Percentiles rank a stretch among this genome's conserved stretches.
These are phyloP conservation scores for Apogon talboti DNA, from an alignment of 2,797 vertebrate genomes.

Conservation along the genomic window DNA sequence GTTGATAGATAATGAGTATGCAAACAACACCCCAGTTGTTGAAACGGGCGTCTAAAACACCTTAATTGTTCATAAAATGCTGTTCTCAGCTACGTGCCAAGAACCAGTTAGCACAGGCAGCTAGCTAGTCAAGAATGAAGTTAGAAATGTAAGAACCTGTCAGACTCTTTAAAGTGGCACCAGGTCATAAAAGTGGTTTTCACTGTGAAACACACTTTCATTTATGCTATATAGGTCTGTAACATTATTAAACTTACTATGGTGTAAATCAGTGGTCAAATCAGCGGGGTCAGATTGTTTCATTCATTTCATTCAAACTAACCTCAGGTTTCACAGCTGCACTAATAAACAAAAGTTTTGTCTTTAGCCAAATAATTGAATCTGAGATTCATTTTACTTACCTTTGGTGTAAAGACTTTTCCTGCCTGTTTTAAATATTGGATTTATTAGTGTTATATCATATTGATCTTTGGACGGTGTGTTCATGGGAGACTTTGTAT, in stretches of 20 bases:
- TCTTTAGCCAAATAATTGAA: background rate
- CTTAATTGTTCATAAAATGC: background rate
- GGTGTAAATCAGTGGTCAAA: background rate
- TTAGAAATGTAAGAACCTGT: conserved; percentile 35
- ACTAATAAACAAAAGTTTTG: background rate
- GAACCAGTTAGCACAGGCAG: conserved; percentile 31
- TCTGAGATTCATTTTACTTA: background rate
- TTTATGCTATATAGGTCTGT: no score
- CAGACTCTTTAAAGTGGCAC: conserved; percentile 41
- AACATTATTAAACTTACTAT: background rate
- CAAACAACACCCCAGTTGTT: no score
- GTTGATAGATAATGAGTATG: no score
- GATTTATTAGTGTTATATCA: background rate
- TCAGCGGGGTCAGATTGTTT: background rate
- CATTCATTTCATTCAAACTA: background rate
- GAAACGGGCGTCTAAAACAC: no score
- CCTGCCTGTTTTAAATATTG: background rate
- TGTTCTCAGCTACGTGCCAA: background rate
- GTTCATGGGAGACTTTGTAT: background rate
- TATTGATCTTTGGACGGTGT: background rate
- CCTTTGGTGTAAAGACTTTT: background rate
- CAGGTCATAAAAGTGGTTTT: background rate
- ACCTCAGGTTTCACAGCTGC: conserved; percentile 8
- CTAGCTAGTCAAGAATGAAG: conserved; percentile 29
- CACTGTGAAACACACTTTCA: background rate